phyloP scores from a whole-genome alignment of 1,140 invertebrate genomes.

The Drosophila sulfurigaster region DNA sequence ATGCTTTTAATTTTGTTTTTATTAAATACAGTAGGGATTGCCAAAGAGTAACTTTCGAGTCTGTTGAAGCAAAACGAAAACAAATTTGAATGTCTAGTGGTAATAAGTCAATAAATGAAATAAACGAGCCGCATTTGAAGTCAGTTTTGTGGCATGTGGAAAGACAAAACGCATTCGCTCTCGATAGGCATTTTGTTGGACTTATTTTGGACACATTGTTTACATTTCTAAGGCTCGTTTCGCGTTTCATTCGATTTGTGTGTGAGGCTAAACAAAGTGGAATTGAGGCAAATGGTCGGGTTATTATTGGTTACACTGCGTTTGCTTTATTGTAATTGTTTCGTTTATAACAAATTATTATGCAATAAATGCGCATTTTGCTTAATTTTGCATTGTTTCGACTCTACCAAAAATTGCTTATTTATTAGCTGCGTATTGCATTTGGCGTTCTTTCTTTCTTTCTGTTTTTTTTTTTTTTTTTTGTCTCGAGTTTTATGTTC shows the following conservation, averaged over 20 bases:
- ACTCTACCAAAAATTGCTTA: conserved; percentile 35
- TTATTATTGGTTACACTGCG: conserved; percentile 48
- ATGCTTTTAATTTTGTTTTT: not conserved
- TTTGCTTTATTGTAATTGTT: conserved; percentile 68
- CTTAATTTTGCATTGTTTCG: conserved; percentile 31
- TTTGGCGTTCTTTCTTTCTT: conserved; percentile 7
- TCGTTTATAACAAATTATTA: conserved; percentile 60
- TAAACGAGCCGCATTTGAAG: not conserved
- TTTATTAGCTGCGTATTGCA: conserved; percentile 47
- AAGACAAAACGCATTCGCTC: not conserved
- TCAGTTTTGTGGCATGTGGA: not conserved
- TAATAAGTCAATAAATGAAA: too few relatives aligned
- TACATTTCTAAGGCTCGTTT: conserved; percentile 12
- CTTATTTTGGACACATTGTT: conserved; percentile 2
- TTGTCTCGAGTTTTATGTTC: conserved; percentile 5
- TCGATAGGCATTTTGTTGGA: not conserved
- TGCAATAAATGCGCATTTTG: conserved; percentile 52
- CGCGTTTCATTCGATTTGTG: conserved; percentile 15
- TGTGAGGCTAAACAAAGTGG: not conserved
- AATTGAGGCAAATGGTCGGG: conserved; percentile 15
- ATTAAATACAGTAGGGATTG: not conserved
- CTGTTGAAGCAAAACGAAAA: too few relatives aligned
- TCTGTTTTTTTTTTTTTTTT: conserved; percentile 4
- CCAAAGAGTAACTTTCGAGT: too few relatives aligned
- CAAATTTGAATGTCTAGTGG: too few relatives aligned